Base-by-base conservation (phyloP, 2,113 vertebrate genomes). In the Axis porcinus region DNA sequence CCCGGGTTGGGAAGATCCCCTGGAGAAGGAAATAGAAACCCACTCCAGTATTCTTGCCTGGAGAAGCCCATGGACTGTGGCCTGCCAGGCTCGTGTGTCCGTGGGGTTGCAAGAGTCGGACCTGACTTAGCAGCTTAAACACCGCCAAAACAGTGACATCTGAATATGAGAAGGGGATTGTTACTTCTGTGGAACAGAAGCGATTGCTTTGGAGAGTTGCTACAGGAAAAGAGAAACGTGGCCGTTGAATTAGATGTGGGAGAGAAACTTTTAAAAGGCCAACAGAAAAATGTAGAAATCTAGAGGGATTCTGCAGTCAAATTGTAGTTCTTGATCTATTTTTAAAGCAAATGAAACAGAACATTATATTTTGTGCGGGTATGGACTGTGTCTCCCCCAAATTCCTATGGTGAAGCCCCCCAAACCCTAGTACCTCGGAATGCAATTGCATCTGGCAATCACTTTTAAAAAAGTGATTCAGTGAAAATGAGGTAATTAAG, bases 111-210 rank as follows among this genome's bases (percentile, higher is more conserved):
- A 40, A 21, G 67, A 23, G n/a, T 70, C 5, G 12, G 67, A 70
- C n/a, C 12, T 0, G 10, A 40, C 67, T 70, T 40, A 70, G 19
- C 10, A 1, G 0, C 67, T 70, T 40, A 70, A 40, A 19, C n/a
- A 70, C 19, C 67, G 3, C 67, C 67, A 81, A 79, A 84, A 50
- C 52, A 43, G 6, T 43, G 67, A 70, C 0, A 2, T 89, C 50
- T 57, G 86, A 55, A 40, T 14, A 19, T 47, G 70, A 93, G 64
- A 67, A 82, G 47, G 3, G 57, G 30, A 40, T 47, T 94, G 45
- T 52, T 95, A 79, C 82, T 83, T 85, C 64, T 40, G 43, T 57
- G 89, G 94, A 70, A 89, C 55, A 3, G 9, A 85, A 93, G 62
- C 17, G 57, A 86, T 40, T 50, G 27, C 55, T 91, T 70, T 89